Evolutionary conservation across 2,888 invertebrate genomes (phyloP), one percentile per base, ranked within the genome.

Genomic region (Tinea trinotella): DNA sequence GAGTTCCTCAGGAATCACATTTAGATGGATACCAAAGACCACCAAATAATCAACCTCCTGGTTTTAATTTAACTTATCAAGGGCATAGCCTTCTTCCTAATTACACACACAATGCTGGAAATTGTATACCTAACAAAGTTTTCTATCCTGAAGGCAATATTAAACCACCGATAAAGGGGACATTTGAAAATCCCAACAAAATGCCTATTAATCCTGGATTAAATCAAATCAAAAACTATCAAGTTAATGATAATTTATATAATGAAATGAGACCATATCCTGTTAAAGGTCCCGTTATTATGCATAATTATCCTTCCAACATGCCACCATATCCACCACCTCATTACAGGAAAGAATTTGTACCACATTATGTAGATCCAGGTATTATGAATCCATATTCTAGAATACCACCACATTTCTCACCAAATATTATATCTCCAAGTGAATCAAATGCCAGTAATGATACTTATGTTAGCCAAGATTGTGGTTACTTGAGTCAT

Each of bases 401-500:
- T 55, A 70, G 76, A 60, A 17, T 19, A 58, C 70, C 76, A 55
- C 64, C 80, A 57, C 76, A 82, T 50, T 86, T 77, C 69, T 83
- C 86, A 44, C 79, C 86, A 2, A 78, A 70, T 61, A 62, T 76
- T 52, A 64, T 83, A 60, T 86, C 86, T 52, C 85, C 86, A 57
- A 73, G 74, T 54, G 86, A 86, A 60, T 85, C 86, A 50, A 80
- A 66, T 63, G 68, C 75, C 56, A 85, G 79, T 61, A 78, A 72
- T 71, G 85, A 86, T 50, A 74, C 74, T 40, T 60, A 62, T 56
- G 77, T 76, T 13, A 50, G 77, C 64, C 86, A 87, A 67, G 86
- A 87, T 61, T 82, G 76, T 67, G 86, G 85, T 13, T 87, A 87
- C 74, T 78, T 76, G 6, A 86, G 85, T 59, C 86, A 85, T 59